Conservation (phyloP, 1,140 invertebrate genomes). For the Drosophila tani region DNA sequence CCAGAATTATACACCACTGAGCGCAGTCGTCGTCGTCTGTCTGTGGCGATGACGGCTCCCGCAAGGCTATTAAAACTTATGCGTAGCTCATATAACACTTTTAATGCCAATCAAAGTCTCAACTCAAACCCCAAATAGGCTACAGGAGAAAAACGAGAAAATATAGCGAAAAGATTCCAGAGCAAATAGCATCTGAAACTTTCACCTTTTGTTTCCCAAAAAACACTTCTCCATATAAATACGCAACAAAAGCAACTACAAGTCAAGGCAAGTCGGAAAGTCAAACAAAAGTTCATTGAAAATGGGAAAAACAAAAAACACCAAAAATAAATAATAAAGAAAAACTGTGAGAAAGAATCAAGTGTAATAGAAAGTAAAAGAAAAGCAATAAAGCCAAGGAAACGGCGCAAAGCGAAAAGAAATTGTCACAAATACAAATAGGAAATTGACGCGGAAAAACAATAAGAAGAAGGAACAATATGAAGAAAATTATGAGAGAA, state of each 20-base stretch:
- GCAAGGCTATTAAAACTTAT: conserved; percentile 74
- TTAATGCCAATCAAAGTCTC: conserved; percentile 76
- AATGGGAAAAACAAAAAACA: conserved; percentile 38
- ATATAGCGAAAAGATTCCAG: conserved; percentile 13
- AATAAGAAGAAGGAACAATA: conserved; percentile 43
- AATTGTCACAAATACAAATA: conserved; percentile 79
- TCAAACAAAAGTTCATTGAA: conserved; percentile 74
- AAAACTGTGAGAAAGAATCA: conserved; percentile 31
- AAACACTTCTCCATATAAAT: conserved; percentile 12
- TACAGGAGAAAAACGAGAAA: conserved; percentile 7
- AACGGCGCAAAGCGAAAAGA: conserved; percentile 73
- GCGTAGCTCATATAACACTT: conserved; percentile 74
- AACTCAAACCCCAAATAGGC: conserved; percentile 46
- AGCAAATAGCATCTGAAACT: conserved; percentile 46
- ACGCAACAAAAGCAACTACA: conserved; percentile 40
- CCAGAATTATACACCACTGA: conserved; percentile 27
- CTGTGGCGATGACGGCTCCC: conserved; percentile 22
- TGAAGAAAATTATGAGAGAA: conserved; percentile 46
- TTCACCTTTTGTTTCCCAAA: conserved; percentile 56
- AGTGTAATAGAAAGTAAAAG: conserved; percentile 58
- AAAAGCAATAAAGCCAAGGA: conserved; percentile 73
- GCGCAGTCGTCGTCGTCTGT: neutral
- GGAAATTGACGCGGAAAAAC: conserved; percentile 74
- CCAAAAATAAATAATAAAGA: conserved; percentile 21
- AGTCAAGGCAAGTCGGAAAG: conserved; percentile 60